Evolutionary conservation across 2,888 invertebrate species (phyloP).

Genomic region (Drosophila mimica): DNA sequence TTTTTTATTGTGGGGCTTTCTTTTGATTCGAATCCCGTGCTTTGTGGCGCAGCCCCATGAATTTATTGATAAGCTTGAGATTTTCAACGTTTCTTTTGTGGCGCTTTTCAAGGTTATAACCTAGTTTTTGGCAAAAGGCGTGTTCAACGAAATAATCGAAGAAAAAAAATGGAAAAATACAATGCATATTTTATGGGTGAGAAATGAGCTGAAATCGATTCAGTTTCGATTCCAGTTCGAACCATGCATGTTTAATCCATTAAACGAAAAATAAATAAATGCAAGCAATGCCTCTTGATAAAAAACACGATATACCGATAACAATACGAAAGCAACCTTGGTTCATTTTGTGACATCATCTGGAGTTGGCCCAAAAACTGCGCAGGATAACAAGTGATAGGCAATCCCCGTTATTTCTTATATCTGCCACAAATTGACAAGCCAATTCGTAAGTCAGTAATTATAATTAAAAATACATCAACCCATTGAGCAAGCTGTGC

Average conservation of each 20-base stretch:
- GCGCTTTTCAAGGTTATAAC: constrained; percentile 76
- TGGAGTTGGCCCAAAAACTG: constrained; percentile 32
- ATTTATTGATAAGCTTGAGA: constrained; percentile 72
- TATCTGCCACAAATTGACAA: constrained; percentile 36
- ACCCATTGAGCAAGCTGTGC: constrained; percentile 39
- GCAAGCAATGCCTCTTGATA: constrained; percentile 47
- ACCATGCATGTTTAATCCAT: constrained; percentile 62
- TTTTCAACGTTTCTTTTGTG: constrained; percentile 67
- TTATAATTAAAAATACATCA: constrained; percentile 73
- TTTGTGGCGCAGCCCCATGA: constrained; percentile 53
- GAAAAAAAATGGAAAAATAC: constrained; percentile 22
- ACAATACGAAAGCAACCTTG: constrained; percentile 65
- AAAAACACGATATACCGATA: constrained; percentile 57
- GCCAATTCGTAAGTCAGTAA: constrained; percentile 9
- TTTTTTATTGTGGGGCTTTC: constrained; percentile 57
- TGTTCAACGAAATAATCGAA: constrained; percentile 18
- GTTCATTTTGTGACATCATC: constrained; percentile 28
- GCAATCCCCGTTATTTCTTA: constrained; percentile 17
- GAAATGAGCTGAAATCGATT: constrained; percentile 62
- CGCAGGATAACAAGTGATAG: constrained; percentile 20
- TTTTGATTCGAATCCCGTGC: constrained; percentile 35
- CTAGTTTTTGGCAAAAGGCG: constrained; percentile 73
- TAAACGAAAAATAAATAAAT: constrained; percentile 34
- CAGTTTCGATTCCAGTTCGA: constrained; percentile 53
- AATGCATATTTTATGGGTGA: constrained; percentile 72